Base-by-base conservation (phyloP, 1,140 invertebrate species). In the Palaemon carinicauda region DNA sequence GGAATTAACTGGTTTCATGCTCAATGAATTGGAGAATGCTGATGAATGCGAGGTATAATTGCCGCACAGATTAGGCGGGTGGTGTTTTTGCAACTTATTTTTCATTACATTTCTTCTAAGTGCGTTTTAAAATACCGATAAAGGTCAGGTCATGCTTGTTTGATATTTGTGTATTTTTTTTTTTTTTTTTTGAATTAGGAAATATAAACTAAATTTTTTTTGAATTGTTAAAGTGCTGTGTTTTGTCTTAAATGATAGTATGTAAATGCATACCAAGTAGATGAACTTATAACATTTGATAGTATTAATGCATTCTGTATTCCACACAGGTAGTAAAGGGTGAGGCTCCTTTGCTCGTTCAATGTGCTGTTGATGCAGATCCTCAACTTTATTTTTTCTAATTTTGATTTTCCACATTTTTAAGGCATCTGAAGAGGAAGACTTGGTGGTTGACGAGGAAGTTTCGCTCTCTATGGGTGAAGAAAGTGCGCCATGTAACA, bases 361-460 rank as follows among this genome's bases (percentile, higher is more conserved):
- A 24, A 19, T 29, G 12, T 53, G 51, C 27, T 78, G 24, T 81
- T 51, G 14, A 51, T 65, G 41, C 27, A 12, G 21, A 15, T 69
- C 50, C 50, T 81, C 54, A 50, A n/a, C n/a, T n/a, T 4, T 29
- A 29, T 73, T 5, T 1, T 29, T 19, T 19, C n/a, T 24, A 1
- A 31, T 24, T 10, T 21, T 1, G 19, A 15, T 56, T 74, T 65
- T 65, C 29, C 50, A 51, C 65, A 41, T 19, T 75, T 52, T 15
- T 1, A 21, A 86, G 84, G 78, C 84, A 86, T 86, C 84, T 41
- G 84, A 86, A 69, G 84, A 86, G n/a, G 84, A 86, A 65, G 84
- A 86, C 41, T 41, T 86, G 33, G 84, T 86, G 41, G 84, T 86
- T 60, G 84, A 86, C n/a, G 84, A 86, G 65, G 84, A 73, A 5